Evolutionary conservation across 2,113 vertebrate species (phyloP).

Genomic region (Osmerus mordax): DNA sequence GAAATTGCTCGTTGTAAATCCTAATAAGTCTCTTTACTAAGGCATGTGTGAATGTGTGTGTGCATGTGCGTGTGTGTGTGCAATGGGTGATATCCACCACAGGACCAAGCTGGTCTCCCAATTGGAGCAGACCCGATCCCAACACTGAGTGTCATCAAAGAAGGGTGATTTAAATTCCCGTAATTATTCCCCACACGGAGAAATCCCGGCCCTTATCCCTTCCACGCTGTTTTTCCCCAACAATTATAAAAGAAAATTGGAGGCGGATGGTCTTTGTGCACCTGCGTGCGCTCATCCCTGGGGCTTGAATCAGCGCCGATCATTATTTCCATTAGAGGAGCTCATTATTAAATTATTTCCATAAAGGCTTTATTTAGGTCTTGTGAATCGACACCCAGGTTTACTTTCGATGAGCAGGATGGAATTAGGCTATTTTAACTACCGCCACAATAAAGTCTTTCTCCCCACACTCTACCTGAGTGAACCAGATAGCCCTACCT

Average conservation of each 20-base stretch:
- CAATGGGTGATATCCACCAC: too few relatives aligned
- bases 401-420: conserved; percentile 8
- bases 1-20: conserved; percentile 18
- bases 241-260: conserved; percentile 45
- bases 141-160: conserved; percentile 22
- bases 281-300: conserved; percentile 10
- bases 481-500: not conserved
- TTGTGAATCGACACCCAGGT: conserved; percentile 27
- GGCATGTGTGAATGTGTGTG: too few relatives aligned
- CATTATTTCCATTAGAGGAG: conserved; percentile 42
- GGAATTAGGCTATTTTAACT: conserved; percentile 23
- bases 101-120: conserved; percentile 16
- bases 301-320: conserved; percentile 32
- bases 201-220: conserved; percentile 15
- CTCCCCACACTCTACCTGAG: not conserved
- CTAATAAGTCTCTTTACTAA: conserved; percentile 24
- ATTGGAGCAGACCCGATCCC: conserved; percentile 9
- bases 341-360: conserved; percentile 41
- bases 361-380: conserved; percentile 23
- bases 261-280: conserved; percentile 39
- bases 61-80: too few relatives aligned
- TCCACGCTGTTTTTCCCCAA: conserved; percentile 35
- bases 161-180: conserved; percentile 35
- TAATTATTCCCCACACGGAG: conserved; percentile 25
- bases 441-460: conserved; percentile 15